These are phyloP conservation scores for Arnoldichthys spilopterus DNA, from an alignment of 2,797 vertebrate genomes.

Conservation along the genomic window DNA sequence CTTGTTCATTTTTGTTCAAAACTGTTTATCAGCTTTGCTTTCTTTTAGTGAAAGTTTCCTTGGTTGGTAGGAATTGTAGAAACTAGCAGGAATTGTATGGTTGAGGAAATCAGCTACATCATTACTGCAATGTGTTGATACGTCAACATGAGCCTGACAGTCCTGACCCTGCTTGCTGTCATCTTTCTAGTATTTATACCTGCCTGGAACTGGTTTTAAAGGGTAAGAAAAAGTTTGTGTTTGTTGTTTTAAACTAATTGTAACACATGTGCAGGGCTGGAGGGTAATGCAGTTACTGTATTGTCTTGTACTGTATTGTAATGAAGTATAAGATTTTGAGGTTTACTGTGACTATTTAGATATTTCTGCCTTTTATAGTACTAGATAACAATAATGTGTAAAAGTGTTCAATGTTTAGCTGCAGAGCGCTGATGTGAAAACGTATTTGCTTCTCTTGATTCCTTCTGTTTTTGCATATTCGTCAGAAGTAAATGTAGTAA, in stretches of 20 bases:
- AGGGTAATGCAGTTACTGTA: not conserved
- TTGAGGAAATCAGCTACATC: conserved; percentile 6
- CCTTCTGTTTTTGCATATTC: too few relatives aligned
- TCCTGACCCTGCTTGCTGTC: not conserved
- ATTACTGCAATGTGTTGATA: conserved; percentile 7
- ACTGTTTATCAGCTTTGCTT: conserved; percentile 12
- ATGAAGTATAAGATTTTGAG: not conserved
- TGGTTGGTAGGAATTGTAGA: not conserved
- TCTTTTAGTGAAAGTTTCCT: not conserved
- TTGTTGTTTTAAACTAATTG: not conserved
- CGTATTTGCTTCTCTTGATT: too few relatives aligned
- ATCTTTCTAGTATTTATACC: conserved; percentile 1
- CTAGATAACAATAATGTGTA: too few relatives aligned
- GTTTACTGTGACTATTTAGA: too few relatives aligned
- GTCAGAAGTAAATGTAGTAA: too few relatives aligned
- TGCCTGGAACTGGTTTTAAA: not conserved
- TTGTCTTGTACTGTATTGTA: not conserved
- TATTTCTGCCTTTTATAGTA: too few relatives aligned
- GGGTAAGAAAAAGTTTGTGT: not conserved
- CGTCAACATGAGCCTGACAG: conserved; percentile 4
- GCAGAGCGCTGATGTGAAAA: too few relatives aligned
- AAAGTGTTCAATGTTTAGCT: too few relatives aligned
- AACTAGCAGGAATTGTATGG: not conserved
- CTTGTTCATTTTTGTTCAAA: not conserved
- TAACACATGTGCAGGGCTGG: not conserved